These are phyloP conservation scores for Rhingia rostrata DNA, from an alignment of 2,888 invertebrate species.

Conservation along the genomic window DNA sequence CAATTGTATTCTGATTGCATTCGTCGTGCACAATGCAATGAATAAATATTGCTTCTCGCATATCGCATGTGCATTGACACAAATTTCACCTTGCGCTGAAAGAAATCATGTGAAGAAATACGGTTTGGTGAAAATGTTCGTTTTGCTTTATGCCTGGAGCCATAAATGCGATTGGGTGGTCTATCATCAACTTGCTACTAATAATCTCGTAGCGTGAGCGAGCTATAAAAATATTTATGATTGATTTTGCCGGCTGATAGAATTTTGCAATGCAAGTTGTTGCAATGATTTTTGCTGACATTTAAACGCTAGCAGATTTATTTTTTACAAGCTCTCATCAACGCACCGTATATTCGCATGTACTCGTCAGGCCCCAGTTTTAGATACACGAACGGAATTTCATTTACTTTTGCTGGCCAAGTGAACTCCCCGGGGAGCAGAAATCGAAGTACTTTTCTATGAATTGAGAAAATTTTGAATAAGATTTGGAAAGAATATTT, in stretches of 20 bases:
- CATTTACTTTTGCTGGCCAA: too few relatives aligned
- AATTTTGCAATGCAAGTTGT: not conserved
- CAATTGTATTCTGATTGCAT: conserved; percentile 33
- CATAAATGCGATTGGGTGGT: conserved; percentile 3
- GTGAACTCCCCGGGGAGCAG: too few relatives aligned
- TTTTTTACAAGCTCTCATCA: too few relatives aligned
- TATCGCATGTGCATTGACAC: conserved; percentile 65
- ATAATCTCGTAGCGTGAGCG: not conserved
- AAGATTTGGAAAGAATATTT: too few relatives aligned
- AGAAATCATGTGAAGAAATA: conserved; percentile 37
- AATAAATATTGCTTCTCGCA: conserved; percentile 49
- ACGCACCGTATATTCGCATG: too few relatives aligned
- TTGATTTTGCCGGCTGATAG: too few relatives aligned
- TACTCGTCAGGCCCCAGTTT: too few relatives aligned
- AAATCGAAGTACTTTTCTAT: too few relatives aligned
- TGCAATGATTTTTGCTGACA: not conserved
- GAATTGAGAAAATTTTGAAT: too few relatives aligned
- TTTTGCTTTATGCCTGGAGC: not conserved
- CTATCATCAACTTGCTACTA: not conserved
- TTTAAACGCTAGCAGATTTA: not conserved
- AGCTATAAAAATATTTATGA: not conserved
- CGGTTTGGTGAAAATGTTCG: conserved; percentile 14
- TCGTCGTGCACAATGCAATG: conserved; percentile 24
- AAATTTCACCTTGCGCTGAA: conserved; percentile 56
- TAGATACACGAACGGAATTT: too few relatives aligned